A percentile compares a stretch with the other conserved stretches of the same genome.
These are phyloP conservation scores for Hyles vespertilio DNA, from an alignment of 1,140 invertebrate genomes.

Conservation along the genomic window DNA sequence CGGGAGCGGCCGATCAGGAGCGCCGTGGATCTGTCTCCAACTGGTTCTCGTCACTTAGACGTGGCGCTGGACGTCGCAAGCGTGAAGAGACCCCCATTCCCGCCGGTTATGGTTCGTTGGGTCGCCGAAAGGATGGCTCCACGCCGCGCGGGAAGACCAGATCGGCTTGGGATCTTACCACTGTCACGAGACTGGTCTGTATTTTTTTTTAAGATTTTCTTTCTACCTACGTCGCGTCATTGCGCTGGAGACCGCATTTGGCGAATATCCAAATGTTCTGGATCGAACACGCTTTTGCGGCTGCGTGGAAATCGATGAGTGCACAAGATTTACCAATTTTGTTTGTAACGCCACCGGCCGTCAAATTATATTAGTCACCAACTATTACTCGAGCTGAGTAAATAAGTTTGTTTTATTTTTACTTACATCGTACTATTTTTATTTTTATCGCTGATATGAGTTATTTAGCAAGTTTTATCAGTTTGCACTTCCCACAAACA, in stretches of 20 bases:
- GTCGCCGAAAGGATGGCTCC: slow-evolving; percentile 61
- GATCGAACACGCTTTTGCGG: slow-evolving; percentile 59
- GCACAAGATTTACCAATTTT: slow-evolving; percentile 30
- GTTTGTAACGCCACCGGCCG: background rate
- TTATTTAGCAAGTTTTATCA: slow-evolving; percentile 8
- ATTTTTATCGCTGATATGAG: slow-evolving; percentile 10
- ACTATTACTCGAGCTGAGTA: background rate
- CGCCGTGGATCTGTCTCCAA: slow-evolving; percentile 79
- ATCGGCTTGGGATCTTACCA: slow-evolving; percentile 80
- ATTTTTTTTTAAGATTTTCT: slow-evolving; percentile 29
- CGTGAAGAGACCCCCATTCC: slow-evolving; percentile 59
- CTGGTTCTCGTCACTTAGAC: slow-evolving; percentile 86
- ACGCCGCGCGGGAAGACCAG: slow-evolving; percentile 74
- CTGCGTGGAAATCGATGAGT: slow-evolving; percentile 51
- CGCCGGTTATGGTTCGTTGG: slow-evolving; percentile 66
- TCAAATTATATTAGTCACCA: background rate
- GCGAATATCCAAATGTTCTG: slow-evolving; percentile 58
- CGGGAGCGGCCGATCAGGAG: slow-evolving; percentile 62
- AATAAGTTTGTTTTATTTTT: too few relatives aligned
- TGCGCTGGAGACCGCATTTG: slow-evolving; percentile 53
- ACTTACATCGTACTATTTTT: slow-evolving; percentile 1
- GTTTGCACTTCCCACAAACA: too few relatives aligned
- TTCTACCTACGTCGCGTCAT: slow-evolving; percentile 28
- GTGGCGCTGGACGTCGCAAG: slow-evolving; percentile 67
- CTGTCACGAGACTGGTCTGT: slow-evolving; percentile 74